Evolutionary conservation across 2,113 vertebrate species (phyloP), one percentile per base, ranked within the genome.

Genomic region (Elephantulus edwardii): DNA sequence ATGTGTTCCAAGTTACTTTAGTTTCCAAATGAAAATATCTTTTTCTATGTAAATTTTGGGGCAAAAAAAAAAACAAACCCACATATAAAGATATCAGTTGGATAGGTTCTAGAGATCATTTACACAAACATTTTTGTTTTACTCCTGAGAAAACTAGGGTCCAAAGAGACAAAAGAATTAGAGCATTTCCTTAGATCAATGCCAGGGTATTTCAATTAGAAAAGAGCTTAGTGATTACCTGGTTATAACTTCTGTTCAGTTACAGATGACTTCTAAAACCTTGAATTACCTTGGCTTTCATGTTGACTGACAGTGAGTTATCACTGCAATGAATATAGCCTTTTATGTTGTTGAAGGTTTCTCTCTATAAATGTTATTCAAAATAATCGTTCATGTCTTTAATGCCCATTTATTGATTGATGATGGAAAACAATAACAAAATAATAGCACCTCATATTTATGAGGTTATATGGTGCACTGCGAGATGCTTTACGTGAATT

Each of bases 361-460:
- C 42, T 26, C 3, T 5, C 75, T n/a, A 50, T 10, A 19, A 83
- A 52, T 2, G 60, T 22, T 87, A 24, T 80, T 75, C 56, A 78
- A 42, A 94, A 89, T 77, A 88, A 50, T 54, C 14, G 60, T 86
- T 93, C 24, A 64, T 71, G 89, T 88, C 6, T 93, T 82, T 76
- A 88, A 42, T 48, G 33, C 6, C 60, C 6, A 62, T 86, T 91
- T 93, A 75, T n/a, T 89, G 42, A 8, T 72, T 66, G 80, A 77
- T 6, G 50, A 74, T 95, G 26, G 24, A 66, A 26, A 30, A 8
- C 22, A 46, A 72, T 46, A 62, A 40, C 16, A 52, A 72, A 22
- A 42, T 22, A 86, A 14, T 24, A 50, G 12, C 52, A 60, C 19
- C 8, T 84, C 5, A 17, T 56, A 24, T 22, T 88, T 90, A 19